Base-by-base conservation (phyloP, 2,888 invertebrate genomes). In the Leptothorax acervorum region DNA sequence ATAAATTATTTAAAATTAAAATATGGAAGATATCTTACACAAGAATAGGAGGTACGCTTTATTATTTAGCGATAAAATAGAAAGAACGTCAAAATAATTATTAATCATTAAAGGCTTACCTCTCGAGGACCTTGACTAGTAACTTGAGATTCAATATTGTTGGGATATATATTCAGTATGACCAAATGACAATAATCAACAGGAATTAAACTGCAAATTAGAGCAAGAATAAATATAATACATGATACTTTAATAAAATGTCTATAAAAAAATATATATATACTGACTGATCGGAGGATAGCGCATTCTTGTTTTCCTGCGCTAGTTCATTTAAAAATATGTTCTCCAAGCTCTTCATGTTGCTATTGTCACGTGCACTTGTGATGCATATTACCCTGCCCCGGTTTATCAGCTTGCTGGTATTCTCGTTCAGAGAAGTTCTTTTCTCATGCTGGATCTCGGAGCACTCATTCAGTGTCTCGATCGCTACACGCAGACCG, bases 351-450 rank as follows among this genome's bases (percentile, higher is more conserved):
- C 97, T 97, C 90, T 97, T 97, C 95, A 99, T 97, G 85, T 98
- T 98, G 48, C 97, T 97, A 93, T 99, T 97, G 94, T 98, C 98
- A 89, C 98, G 96, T 0, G 98, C 97, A 89, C 98, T 97, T 8
- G 99, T 99, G 53, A 99, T 97, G 93, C 98, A 98, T 92, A 99
- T 98, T 23, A 99, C 97, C 86, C 99, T 96, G 15, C 98, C 98
- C 85, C 97, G 96, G 94, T 95, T 96, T 79, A 95, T 91, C 12
- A 96, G 87, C 88, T 94, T 93, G 74, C 86, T 93, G 3, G 92
- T 95, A 89, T 94, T 95, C 73, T 96, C 95, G 11, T 94, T 95
- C 4, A 95, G 92, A 1, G 95, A 94, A 0, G 95, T 95, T 88
- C 95, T 94, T 89, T 96, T 96, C 86, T 96, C 96, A 55, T 96